Conservation (phyloP, 2,113 vertebrate genomes). For the Carassius auratus region DNA sequence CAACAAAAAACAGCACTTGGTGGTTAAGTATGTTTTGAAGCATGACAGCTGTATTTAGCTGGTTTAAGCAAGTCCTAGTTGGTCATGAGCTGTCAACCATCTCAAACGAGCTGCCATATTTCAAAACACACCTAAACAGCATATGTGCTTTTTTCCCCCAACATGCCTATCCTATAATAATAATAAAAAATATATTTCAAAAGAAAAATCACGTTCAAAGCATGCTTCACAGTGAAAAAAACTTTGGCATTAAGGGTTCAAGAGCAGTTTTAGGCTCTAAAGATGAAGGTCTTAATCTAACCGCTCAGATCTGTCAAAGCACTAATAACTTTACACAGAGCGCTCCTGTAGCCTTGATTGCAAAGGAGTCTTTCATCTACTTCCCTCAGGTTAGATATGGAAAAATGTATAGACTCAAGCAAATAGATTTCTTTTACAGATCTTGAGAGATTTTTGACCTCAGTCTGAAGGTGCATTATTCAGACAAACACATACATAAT, state of each 20-base stretch:
- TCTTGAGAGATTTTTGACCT: not conserved
- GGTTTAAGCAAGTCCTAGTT: too few species aligned
- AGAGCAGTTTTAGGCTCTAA: not conserved
- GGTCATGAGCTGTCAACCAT: too few species aligned
- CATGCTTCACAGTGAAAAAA: not conserved
- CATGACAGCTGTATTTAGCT: too few species aligned
- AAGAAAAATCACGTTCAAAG: not conserved
- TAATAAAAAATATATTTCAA: not conserved
- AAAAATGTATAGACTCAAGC: not conserved
- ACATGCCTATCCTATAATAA: not conserved
- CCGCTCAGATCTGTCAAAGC: not conserved
- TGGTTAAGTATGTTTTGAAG: too few species aligned
- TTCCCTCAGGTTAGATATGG: not conserved
- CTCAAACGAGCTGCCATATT: too few species aligned
- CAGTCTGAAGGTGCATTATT: not conserved
- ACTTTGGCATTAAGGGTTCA: not conserved
- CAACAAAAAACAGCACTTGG: too few species aligned
- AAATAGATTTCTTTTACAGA: not conserved
- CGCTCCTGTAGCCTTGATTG: too few species aligned
- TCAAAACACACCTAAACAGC: too few species aligned
- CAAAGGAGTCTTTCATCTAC: not conserved
- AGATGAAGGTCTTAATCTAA: not conserved
- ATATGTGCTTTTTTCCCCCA: too few species aligned
- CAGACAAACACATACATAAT: slow-evolving; percentile 15
- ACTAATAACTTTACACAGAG: not conserved